Evolutionary conservation across 2,888 invertebrate species (phyloP), one percentile per base, ranked within the genome.

Genomic region (Dorcus hopei): DNA sequence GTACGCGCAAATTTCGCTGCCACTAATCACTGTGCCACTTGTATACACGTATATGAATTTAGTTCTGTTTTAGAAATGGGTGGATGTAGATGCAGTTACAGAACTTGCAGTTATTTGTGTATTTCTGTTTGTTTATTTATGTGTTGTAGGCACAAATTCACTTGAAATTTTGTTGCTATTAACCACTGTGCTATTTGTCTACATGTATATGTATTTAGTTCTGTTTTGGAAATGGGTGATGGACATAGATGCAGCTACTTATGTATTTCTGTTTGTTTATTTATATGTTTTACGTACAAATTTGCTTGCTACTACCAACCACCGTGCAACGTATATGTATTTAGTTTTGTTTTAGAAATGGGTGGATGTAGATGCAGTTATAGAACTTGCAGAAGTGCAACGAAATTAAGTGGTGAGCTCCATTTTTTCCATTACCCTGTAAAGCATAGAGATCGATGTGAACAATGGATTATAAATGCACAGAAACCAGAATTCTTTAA

Each of bases 351-450:
- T 61, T 52, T 49, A 63, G 61, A 23, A 52, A 86, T 86, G 86
- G 86, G 85, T 54, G 85, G 85, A 2, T 84, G 84, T 64, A 80
- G 82, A 8, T 86, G 86, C 70, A 78, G 82, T 45, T 86, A 83
- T 64, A 80, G 81, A 59, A 81, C 79, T 58, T 86, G 86, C 66
- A 77, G 74, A 45, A 77, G 79, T 38, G 78, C 79, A 42, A 80
- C 83, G n/a, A 80, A 81, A 65, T 81, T 81, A 0, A 70, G 71
- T 40, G 75, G 75, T 40, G 76, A 76, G 53, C 64, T 78, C 3
- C 85, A 85, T 67, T 82, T 85, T 76, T 86, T 85, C 65, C 86
- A 85, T 69, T 86, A 81, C 64, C 86, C 86, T 0, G 84, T 85
- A 3, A 84, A 83, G 73, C 82, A 85, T 58, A 81, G 80, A 68